Evolutionary conservation across 2,888 invertebrate genomes (phyloP), one percentile per base, ranked within the genome.

Genomic region (Pandemis heparana): DNA sequence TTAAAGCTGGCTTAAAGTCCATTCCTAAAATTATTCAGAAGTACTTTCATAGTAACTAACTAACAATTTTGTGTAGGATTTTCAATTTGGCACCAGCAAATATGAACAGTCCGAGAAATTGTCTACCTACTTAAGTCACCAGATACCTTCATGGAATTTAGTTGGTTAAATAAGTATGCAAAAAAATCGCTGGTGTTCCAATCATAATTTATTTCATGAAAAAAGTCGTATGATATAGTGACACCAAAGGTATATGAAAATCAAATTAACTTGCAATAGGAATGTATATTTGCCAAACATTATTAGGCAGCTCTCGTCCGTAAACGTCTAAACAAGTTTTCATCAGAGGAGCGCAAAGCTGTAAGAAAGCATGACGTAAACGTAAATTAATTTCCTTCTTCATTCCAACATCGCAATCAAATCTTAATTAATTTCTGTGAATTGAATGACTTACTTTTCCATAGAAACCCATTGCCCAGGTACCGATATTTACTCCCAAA

Each of bases 271-370:
- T 79, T 5, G 85, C 76, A 75, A 89, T 81, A 10, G 92, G 92
- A 48, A 84, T 82, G 77, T 92, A 89, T 77, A 94, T 87, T 83
- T 91, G 92, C 92, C 92, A 94, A 78, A 94, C 81, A 79, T 93
- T 93, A 77, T 88, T 87, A 0, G 89, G 85, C 61, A 86, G 76
- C 76, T 94, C 93, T 62, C 87, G 83, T 23, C 93, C 93, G 75
- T 92, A 93, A 3, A 92, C 85, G 72, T 94, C 92, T 56, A 92
- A 83, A 77, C 88, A 89, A 7, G 93, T 94, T 79, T 89, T 91
- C 89, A 94, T 86, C 60, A 88, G 16, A 1, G 90, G 91, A 5
- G 88, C 84, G 77, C 90, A 91, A 74, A 91, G 75, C 94, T 94
- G 86, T 41, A 87, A 87, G 70, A 68, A 79, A 77, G 63, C 14